Evolutionary conservation across 2,113 vertebrate species (phyloP).

Genomic region (Delphinapterus leucas): DNA sequence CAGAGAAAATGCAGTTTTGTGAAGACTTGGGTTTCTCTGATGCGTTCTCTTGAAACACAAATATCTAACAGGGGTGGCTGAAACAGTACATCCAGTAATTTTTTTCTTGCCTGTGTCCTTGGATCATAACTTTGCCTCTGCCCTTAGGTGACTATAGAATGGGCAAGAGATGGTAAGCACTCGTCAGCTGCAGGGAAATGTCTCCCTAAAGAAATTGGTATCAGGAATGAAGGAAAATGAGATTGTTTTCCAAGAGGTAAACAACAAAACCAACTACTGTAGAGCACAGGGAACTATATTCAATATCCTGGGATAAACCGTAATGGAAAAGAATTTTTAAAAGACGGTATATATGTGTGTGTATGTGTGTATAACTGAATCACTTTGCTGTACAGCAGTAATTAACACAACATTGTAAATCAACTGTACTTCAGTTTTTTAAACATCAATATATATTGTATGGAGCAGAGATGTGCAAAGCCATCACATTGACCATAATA

Average conservation of each 20-base stretch:
- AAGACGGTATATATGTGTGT: not conserved
- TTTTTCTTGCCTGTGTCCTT: not conserved
- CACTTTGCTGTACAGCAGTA: not conserved
- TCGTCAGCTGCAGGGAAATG: not conserved
- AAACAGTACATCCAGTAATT: not conserved
- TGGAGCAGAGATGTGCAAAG: not conserved
- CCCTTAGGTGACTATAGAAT: not conserved
- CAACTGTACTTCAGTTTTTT: not conserved
- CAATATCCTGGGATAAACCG: not conserved
- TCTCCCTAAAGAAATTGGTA: not conserved
- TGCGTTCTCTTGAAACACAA: not conserved
- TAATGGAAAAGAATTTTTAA: not conserved
- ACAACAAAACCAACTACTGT: not conserved
- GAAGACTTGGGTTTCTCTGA: not conserved
- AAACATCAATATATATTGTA: not conserved
- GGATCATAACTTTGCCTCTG: not conserved
- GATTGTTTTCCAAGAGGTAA: not conserved
- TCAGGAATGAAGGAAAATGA: not conserved
- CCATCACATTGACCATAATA: not conserved
- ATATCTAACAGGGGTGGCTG: not conserved
- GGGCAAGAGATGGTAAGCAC: not conserved
- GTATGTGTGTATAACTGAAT: not conserved
- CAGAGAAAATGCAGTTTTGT: not conserved
- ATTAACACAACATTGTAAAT: not conserved
- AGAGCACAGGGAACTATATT: not conserved